Percentiles rank a stretch among this genome's conserved stretches.
Evolutionary conservation across 2,797 vertebrate genomes (phyloP).

Genomic region (Clamator glandarius): DNA sequence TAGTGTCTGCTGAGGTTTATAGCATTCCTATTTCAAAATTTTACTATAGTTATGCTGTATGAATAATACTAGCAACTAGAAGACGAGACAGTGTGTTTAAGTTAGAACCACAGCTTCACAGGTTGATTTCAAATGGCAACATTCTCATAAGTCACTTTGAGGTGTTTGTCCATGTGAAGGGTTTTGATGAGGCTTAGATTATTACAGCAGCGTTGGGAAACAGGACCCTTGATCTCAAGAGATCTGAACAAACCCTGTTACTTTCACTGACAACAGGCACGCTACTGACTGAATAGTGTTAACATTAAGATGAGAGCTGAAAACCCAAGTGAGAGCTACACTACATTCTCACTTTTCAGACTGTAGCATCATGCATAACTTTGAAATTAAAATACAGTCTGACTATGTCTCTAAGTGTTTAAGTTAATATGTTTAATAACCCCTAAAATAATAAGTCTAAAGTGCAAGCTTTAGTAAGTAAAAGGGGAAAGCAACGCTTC

Average conservation of each 20-base stretch:
- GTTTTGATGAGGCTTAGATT: constrained; percentile 33
- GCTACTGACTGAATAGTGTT: constrained; percentile 39
- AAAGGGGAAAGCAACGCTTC: neutral
- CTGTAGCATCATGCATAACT: constrained; percentile 32
- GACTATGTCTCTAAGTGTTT: constrained; percentile 16
- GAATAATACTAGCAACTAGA: neutral
- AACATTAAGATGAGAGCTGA: constrained; percentile 51
- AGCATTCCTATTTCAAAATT: neutral
- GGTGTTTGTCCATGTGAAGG: constrained; percentile 21
- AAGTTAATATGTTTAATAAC: constrained; percentile 29
- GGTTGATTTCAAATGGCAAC: constrained; percentile 24
- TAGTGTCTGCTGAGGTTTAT: neutral
- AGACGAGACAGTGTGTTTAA: neutral
- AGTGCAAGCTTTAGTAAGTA: neutral
- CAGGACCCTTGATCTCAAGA: constrained; percentile 49
- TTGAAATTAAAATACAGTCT: constrained; percentile 57
- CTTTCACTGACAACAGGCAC: constrained; percentile 48
- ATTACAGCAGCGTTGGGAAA: constrained; percentile 32
- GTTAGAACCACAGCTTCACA: neutral
- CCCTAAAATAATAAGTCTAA: neutral
- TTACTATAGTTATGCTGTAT: neutral
- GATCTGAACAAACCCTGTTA: constrained; percentile 46
- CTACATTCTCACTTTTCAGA: constrained; percentile 39
- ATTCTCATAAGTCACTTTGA: neutral
- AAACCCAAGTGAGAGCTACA: constrained; percentile 45